Evolutionary conservation across 2,888 invertebrate species (phyloP).

Genomic region (Drosophila paranaensis): DNA sequence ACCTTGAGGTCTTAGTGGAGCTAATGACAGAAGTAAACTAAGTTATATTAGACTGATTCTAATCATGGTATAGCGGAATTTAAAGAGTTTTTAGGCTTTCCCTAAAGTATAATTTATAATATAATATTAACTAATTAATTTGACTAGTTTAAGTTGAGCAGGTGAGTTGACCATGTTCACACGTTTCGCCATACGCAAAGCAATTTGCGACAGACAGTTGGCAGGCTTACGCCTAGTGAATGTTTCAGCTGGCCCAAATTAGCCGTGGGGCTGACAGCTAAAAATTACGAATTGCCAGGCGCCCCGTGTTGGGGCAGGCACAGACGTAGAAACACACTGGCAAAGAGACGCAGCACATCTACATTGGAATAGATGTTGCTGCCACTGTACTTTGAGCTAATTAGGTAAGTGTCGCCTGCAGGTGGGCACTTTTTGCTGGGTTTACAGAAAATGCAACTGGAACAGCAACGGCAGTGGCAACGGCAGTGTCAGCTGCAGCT

Average conservation of each 20-base stretch:
- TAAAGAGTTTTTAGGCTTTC: too few relatives aligned
- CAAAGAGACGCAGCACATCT: background rate
- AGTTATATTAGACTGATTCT: too few relatives aligned
- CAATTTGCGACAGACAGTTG: constrained; percentile 1
- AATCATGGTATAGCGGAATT: too few relatives aligned
- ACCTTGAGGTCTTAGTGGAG: background rate
- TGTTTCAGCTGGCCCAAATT: constrained; percentile 31
- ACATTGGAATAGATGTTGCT: constrained; percentile 37
- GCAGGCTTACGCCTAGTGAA: constrained; percentile 30
- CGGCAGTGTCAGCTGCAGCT: constrained; percentile 10
- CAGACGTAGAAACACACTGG: background rate
- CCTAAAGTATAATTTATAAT: too few relatives aligned
- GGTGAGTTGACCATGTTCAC: background rate
- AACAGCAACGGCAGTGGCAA: constrained; percentile 12
- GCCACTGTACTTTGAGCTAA: constrained; percentile 59
- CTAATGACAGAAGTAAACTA: background rate
- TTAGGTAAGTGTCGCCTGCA: constrained; percentile 73
- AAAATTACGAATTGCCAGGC: constrained; percentile 25
- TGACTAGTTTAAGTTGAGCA: too few relatives aligned
- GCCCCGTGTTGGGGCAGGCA: constrained; percentile 10
- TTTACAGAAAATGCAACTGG: constrained; percentile 38
- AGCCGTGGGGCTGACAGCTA: constrained; percentile 24
- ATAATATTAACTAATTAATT: too few relatives aligned
- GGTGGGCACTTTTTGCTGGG: constrained; percentile 57
- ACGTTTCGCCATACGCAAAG: background rate